Evolutionary conservation across 2,888 invertebrate genomes (phyloP).

Genomic region (Conops quadrifasciatus): DNA sequence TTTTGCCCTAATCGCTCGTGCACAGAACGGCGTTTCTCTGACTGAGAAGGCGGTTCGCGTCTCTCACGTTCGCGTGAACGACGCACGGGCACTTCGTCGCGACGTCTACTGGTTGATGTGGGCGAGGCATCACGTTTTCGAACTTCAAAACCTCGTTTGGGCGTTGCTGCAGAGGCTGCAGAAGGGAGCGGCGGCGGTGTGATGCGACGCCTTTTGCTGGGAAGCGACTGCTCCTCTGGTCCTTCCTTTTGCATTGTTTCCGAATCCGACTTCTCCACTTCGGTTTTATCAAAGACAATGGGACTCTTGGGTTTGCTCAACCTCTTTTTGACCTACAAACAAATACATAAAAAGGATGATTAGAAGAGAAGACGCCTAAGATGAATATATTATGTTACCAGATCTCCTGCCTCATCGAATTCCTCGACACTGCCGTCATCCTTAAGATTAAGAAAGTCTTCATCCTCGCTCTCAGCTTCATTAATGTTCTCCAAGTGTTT

Average conservation of each 20-base stretch:
- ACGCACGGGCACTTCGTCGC: constrained; percentile 15
- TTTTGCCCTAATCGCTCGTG: constrained; percentile 66
- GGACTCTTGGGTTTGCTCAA: constrained; percentile 56
- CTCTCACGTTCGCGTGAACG: constrained; percentile 43
- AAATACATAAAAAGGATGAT: neutral
- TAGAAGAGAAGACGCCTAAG: neutral
- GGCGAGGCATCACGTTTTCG: constrained; percentile 8
- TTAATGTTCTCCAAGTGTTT: constrained; percentile 64
- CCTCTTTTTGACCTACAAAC: constrained; percentile 30
- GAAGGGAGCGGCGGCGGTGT: constrained; percentile 37
- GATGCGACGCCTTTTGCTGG: constrained; percentile 35
- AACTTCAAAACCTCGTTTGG: neutral
- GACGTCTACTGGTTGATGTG: constrained; percentile 8
- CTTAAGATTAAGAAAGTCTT: constrained; percentile 73
- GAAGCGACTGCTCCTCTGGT: neutral
- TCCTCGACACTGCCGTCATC: constrained; percentile 69
- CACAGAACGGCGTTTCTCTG: constrained; percentile 61
- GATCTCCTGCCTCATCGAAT: constrained; percentile 49
- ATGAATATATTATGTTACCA: constrained; percentile 34
- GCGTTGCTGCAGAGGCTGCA: constrained; percentile 16
- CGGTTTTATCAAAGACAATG: constrained; percentile 55
- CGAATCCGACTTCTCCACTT: constrained; percentile 18
- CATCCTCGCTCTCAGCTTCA: constrained; percentile 69
- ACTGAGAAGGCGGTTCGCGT: constrained; percentile 22
- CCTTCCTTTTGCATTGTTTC: neutral